These are phyloP conservation scores for Spodoptera picta DNA, from an alignment of 2,888 invertebrate species.

Conservation along the genomic window DNA sequence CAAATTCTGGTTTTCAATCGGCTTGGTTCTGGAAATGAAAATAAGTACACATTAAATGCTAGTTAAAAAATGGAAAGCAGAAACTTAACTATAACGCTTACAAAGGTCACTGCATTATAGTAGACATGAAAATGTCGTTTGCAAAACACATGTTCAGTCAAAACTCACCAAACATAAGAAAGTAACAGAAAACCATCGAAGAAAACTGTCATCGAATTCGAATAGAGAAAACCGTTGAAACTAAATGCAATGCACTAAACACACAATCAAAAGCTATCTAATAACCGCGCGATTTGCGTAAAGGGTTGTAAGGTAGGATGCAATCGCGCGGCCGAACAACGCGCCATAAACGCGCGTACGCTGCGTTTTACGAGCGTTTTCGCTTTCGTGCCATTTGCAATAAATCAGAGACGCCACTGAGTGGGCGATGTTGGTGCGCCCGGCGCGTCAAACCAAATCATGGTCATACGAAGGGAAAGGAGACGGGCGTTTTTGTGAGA, in stretches of 20 bases:
- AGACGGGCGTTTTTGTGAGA: conserved; percentile 60
- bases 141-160: background rate
- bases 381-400: conserved; percentile 88
- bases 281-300: conserved; percentile 71
- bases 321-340: conserved; percentile 81
- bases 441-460: conserved; percentile 72
- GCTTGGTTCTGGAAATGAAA: too few relatives aligned
- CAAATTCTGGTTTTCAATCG: too few relatives aligned
- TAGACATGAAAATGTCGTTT: too few relatives aligned
- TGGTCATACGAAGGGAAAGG: conserved; percentile 61
- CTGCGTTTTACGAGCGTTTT: conserved; percentile 85
- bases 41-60: too few relatives aligned
- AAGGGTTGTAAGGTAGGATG: conserved; percentile 71
- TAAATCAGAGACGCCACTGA: conserved; percentile 83
- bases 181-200: background rate
- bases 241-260: conserved; percentile 38
- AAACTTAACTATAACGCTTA: too few relatives aligned
- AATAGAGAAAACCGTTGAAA: conserved; percentile 40
- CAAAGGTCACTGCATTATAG: too few relatives aligned
- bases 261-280: conserved; percentile 70
- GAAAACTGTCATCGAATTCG: background rate
- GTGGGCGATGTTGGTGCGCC: conserved; percentile 77
- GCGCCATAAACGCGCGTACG: conserved; percentile 79
- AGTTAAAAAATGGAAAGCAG: too few relatives aligned
- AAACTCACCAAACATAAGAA: background rate